Conservation (phyloP, 2,888 invertebrate genomes). For the Nomada flava region DNA sequence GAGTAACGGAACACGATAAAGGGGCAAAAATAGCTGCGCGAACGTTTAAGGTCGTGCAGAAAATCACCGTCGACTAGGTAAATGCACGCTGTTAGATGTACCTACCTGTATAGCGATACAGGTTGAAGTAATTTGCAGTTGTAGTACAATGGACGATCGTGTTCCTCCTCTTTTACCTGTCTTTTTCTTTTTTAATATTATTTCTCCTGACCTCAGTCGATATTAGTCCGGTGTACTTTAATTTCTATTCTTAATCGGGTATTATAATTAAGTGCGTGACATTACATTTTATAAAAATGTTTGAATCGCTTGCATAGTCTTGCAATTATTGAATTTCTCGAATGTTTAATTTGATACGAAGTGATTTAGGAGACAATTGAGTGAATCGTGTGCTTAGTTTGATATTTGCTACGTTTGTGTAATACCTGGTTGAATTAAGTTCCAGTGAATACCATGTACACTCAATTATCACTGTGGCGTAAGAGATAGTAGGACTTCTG, state of each 20-base stretch:
- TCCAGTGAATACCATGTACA: not conserved
- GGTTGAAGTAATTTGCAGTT: constrained; percentile 51
- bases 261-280: too few relatives aligned
- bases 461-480: not conserved
- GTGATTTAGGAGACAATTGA: too few relatives aligned
- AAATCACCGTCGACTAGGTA: constrained; percentile 53
- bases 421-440: too few relatives aligned
- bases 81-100: constrained; percentile 18
- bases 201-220: not conserved
- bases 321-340: too few relatives aligned
- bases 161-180: constrained; percentile 7
- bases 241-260: too few relatives aligned
- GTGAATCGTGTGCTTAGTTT: too few relatives aligned
- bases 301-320: too few relatives aligned
- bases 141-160: constrained; percentile 17
- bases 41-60: constrained; percentile 69
- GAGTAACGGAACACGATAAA: constrained; percentile 41
- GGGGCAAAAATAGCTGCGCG: constrained; percentile 47
- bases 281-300: too few relatives aligned
- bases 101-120: not conserved
- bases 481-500: too few relatives aligned
- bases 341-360: too few relatives aligned
- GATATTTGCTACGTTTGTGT: too few relatives aligned
- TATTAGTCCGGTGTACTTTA: not conserved
- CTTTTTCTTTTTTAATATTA: not conserved